Percentiles rank a stretch among this genome's conserved stretches.
Evolutionary conservation across 2,888 invertebrate species (phyloP).

Genomic region (Callosobruchus maculatus): DNA sequence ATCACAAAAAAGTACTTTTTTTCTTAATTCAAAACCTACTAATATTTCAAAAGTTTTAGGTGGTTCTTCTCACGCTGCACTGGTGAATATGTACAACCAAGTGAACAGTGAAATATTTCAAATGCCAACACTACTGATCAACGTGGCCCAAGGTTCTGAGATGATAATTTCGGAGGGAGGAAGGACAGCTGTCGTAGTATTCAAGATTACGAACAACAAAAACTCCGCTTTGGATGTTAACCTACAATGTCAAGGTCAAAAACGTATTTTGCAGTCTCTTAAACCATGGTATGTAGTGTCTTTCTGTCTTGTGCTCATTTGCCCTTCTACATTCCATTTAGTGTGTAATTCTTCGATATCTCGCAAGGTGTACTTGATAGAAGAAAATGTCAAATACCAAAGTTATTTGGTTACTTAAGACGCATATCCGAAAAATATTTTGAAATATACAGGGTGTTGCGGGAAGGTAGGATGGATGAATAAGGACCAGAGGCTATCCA

Average conservation of each 20-base stretch:
- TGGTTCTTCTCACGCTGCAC: slow-evolving; percentile 34
- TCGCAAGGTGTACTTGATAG: too few relatives aligned
- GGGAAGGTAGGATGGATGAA: too few relatives aligned
- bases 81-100: slow-evolving; percentile 24
- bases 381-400: too few relatives aligned
- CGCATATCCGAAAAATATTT: too few relatives aligned
- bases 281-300: slow-evolving; percentile 48
- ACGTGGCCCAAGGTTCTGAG: slow-evolving; percentile 51
- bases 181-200: slow-evolving; percentile 52
- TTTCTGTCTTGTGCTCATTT: too few relatives aligned
- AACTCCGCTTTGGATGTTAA: slow-evolving; percentile 54
- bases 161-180: slow-evolving; percentile 47
- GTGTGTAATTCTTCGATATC: too few relatives aligned
- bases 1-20: too few relatives aligned
- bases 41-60: slow-evolving; percentile 23
- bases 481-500: too few relatives aligned
- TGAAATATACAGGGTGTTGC: too few relatives aligned
- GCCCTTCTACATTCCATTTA: too few relatives aligned
- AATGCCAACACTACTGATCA: slow-evolving; percentile 40
- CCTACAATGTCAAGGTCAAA: slow-evolving; percentile 61
- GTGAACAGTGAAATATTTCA: slow-evolving; percentile 23
- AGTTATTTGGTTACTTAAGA: too few relatives aligned
- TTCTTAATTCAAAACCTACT: too few relatives aligned
- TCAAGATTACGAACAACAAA: slow-evolving; percentile 71
- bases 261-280: slow-evolving; percentile 56